Conservation (phyloP, 2,888 invertebrate species). For the Rhabditoides inermis region DNA sequence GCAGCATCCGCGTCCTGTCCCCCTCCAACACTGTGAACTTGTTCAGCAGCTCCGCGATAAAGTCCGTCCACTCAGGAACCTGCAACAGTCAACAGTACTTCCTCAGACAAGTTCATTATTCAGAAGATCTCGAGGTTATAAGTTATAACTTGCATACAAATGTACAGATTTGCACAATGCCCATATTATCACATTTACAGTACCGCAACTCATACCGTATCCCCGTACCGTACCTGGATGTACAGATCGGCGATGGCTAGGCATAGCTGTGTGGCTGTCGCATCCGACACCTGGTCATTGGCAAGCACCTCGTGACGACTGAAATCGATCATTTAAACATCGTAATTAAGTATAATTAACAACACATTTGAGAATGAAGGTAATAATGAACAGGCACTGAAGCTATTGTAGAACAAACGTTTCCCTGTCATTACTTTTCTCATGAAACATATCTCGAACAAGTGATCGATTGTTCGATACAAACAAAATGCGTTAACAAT, state of each 20-base stretch:
- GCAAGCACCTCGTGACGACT: conserved; percentile 54
- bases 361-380: no score
- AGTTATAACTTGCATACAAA: no score
- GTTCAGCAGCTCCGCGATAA: conserved; percentile 74
- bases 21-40: conserved; percentile 56
- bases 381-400: neutral
- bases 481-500: no score
- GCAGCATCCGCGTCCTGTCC: conserved; percentile 67
- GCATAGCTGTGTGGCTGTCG: conserved; percentile 79
- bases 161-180: no score
- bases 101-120: no score
- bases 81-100: neutral
- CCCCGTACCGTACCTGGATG: conserved; percentile 64
- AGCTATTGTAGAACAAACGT: neutral
- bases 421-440: neutral
- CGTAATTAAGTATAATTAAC: no score
- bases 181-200: no score
- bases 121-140: no score
- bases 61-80: conserved; percentile 83
- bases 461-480: no score
- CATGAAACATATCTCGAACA: neutral
- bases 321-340: no score
- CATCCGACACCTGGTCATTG: conserved; percentile 48
- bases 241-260: conserved; percentile 86
- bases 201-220: no score